Evolutionary conservation across 2,113 vertebrate genomes (phyloP).

Genomic region (Eclectus roratus): DNA sequence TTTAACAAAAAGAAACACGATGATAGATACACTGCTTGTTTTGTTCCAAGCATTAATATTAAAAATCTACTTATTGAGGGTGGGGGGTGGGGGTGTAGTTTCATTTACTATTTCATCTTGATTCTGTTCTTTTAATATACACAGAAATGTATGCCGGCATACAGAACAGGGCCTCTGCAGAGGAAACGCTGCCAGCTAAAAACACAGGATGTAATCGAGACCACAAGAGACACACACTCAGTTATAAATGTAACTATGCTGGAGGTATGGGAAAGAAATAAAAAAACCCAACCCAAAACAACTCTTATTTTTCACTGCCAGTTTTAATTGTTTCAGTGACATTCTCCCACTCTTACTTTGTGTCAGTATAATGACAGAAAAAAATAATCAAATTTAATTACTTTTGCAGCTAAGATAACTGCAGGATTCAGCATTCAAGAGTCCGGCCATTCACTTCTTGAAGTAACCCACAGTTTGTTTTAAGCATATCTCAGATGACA

Average conservation of each 20-base stretch:
- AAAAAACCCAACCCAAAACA: not conserved
- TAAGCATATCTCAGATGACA: not conserved
- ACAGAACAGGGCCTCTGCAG: constrained; percentile 68
- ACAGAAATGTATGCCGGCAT: constrained; percentile 63
- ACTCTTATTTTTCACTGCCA: constrained; percentile 45
- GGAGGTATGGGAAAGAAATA: constrained; percentile 61
- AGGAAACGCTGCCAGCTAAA: constrained; percentile 80
- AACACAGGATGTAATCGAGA: constrained; percentile 81
- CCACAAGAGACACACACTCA: constrained; percentile 74
- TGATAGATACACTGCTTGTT: not conserved
- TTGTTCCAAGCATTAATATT: constrained; percentile 21
- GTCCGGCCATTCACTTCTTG: not conserved
- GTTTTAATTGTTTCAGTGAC: constrained; percentile 56
- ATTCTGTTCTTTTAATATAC: constrained; percentile 55
- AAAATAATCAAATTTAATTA: constrained; percentile 26
- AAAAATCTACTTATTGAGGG: not conserved
- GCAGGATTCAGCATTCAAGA: not conserved
- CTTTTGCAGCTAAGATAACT: constrained; percentile 18
- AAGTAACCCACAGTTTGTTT: not conserved
- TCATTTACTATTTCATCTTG: constrained; percentile 47
- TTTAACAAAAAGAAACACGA: not conserved
- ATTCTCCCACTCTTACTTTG: constrained; percentile 28
- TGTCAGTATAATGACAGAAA: constrained; percentile 28
- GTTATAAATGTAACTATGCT: constrained; percentile 70
- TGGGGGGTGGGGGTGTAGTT: not conserved